phyloP scores from a whole-genome alignment of 2,113 vertebrate species.

The Nicator chloris region DNA sequence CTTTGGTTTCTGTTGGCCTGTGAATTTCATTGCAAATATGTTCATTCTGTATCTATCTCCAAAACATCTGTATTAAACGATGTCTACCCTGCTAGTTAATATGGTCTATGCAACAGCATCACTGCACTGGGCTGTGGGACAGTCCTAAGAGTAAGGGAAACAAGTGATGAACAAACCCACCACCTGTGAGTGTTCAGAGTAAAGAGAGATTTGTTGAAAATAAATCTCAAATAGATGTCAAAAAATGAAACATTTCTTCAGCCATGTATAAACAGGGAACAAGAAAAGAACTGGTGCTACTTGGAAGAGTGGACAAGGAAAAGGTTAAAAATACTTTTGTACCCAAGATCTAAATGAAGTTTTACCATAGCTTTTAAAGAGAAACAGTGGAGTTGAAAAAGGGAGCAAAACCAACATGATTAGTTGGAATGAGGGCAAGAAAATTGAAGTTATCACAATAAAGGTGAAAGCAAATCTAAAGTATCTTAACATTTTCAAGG shows the following conservation, averaged over 20 bases:
- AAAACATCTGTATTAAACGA: not conserved
- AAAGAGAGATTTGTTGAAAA: not conserved
- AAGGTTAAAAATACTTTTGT: not conserved
- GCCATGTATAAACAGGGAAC: not conserved
- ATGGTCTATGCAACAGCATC: not conserved
- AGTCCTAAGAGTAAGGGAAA: not conserved
- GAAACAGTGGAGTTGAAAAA: not conserved
- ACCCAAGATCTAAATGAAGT: not conserved
- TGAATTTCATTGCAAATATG: slow-evolving; percentile 7
- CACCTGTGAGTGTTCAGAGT: not conserved
- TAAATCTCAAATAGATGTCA: not conserved
- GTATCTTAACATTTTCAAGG: not conserved
- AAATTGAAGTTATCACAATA: not conserved
- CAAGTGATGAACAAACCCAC: not conserved
- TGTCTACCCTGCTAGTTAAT: not conserved
- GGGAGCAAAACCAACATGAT: not conserved
- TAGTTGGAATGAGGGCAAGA: not conserved
- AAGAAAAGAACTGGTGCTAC: not conserved
- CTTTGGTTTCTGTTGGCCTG: slow-evolving; percentile 33
- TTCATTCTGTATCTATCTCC: not conserved
- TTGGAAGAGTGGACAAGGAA: not conserved
- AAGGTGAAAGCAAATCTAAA: not conserved
- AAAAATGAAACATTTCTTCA: not conserved
- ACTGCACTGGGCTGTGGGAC: not conserved
- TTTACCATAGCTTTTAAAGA: not conserved